phyloP scores from a whole-genome alignment of 2,113 vertebrate genomes.

The Myocastor coypus region DNA sequence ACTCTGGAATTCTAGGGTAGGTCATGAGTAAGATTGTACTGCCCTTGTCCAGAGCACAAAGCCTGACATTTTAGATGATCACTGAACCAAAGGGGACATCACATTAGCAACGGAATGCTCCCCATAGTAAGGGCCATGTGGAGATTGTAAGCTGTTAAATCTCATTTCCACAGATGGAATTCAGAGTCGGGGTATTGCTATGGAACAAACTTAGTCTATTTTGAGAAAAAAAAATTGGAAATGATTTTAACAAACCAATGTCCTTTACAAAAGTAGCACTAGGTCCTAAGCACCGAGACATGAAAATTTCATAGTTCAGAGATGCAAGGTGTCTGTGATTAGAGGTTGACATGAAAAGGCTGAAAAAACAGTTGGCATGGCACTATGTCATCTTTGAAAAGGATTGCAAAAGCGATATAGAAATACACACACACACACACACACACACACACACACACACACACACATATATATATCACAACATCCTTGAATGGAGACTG shows the following conservation, averaged over 20 bases:
- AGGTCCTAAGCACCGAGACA: neutral
- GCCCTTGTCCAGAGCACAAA: neutral
- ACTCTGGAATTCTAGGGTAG: slow-evolving; percentile 9
- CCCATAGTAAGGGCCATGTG: neutral
- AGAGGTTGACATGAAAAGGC: slow-evolving; percentile 20
- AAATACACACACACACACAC: too few species aligned
- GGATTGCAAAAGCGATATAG: neutral
- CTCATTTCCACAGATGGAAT: neutral
- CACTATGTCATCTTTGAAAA: neutral
- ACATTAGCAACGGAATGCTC: neutral
- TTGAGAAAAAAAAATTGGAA: neutral
- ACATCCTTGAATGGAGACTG: neutral
- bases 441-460: too few species aligned
- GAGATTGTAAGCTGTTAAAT: neutral
- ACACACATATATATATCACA: neutral
- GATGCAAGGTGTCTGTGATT: neutral
- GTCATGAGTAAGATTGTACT: neutral
- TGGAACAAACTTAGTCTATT: neutral
- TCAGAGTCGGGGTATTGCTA: neutral
- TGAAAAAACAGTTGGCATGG: neutral
- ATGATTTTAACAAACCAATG: neutral
- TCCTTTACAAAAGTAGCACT: neutral
- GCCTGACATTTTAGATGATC: neutral
- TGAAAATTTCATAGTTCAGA: slow-evolving; percentile 7
- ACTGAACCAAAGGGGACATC: neutral